Conservation (phyloP, 2,888 invertebrate species). For the Trichopria drosophilae region DNA sequence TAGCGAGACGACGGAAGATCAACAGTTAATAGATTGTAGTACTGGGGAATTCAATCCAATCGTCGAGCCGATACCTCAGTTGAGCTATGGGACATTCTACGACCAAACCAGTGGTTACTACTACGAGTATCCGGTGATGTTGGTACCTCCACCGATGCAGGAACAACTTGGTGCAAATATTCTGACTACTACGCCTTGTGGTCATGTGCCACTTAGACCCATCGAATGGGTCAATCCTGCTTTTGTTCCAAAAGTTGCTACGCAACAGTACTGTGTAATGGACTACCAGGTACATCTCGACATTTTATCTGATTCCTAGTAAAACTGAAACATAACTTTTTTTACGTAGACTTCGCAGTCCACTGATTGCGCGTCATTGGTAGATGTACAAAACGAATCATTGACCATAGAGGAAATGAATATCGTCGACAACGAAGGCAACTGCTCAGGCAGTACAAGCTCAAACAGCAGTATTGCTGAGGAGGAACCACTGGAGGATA, state of each 20-base stretch:
- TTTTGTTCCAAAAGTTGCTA: constrained; percentile 50
- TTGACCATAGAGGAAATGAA: constrained; percentile 28
- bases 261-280: constrained; percentile 50
- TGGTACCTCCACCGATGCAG: constrained; percentile 56
- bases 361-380: constrained; percentile 42
- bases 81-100: constrained; percentile 53
- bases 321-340: neutral
- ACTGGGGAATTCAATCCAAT: constrained; percentile 27
- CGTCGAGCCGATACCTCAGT: constrained; percentile 38
- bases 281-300: constrained; percentile 47
- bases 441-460: neutral
- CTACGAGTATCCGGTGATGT: constrained; percentile 55
- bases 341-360: constrained; percentile 39
- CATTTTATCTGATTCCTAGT: no score
- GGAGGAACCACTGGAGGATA: no score
- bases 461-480: no score
- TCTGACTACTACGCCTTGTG: constrained; percentile 57
- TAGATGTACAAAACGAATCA: constrained; percentile 40
- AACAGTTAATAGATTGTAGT: constrained; percentile 49
- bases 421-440: neutral
- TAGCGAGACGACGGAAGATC: constrained; percentile 56
- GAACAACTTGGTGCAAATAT: constrained; percentile 47
- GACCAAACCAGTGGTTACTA: constrained; percentile 54
- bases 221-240: constrained; percentile 60
- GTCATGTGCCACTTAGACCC: constrained; percentile 59